These are phyloP conservation scores for Ectemnius cavifrons DNA, from an alignment of 2,888 invertebrate genomes.

Conservation along the genomic window DNA sequence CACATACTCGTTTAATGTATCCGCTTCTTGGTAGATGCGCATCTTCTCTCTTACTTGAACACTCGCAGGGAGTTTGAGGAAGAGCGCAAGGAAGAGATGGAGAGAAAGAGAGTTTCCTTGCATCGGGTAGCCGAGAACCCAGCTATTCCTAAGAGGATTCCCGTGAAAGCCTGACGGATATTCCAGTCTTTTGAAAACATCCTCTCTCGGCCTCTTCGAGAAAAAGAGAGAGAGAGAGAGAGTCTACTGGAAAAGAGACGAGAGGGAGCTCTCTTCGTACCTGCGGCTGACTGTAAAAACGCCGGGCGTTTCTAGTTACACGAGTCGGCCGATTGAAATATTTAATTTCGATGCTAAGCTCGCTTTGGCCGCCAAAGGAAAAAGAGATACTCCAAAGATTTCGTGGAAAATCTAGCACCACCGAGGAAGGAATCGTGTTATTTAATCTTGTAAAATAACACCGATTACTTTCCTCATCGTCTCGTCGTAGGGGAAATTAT, in stretches of 20 bases:
- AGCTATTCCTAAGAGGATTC: constrained; percentile 35
- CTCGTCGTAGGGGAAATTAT: not conserved
- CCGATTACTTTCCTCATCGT: no score
- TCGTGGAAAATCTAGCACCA: no score
- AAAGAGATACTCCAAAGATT: no score
- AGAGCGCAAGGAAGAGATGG: no score
- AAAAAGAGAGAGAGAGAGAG: no score
- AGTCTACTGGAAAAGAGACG: no score
- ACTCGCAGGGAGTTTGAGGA: not conserved
- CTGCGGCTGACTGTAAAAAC: no score
- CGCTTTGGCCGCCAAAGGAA: no score
- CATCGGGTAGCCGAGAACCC: constrained; percentile 21
- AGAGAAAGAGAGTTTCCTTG: no score
- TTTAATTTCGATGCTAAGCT: not conserved
- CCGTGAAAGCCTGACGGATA: constrained; percentile 18
- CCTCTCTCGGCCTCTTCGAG: not conserved
- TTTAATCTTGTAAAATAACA: no score
- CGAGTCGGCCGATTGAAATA: not conserved
- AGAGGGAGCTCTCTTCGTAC: no score
- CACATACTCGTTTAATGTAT: constrained; percentile 5
- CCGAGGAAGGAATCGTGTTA: no score
- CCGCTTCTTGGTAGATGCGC: constrained; percentile 6
- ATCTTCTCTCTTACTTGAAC: constrained; percentile 13
- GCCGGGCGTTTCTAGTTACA: not conserved
- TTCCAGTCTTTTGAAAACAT: constrained; percentile 26